Evolutionary conservation across 2,888 invertebrate species (phyloP).

Genomic region (Xestia xanthographa): DNA sequence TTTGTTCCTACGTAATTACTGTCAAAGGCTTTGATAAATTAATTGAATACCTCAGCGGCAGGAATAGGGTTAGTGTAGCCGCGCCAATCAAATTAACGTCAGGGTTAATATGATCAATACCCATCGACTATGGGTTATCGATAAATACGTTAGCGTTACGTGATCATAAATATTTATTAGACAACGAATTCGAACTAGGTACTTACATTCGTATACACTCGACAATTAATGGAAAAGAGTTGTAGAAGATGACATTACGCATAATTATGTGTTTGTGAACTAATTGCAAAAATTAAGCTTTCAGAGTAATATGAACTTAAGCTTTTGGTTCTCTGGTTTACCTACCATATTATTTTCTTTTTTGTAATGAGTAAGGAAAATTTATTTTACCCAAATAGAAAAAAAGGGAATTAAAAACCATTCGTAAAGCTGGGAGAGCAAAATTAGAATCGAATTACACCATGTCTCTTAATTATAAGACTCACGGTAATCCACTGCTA

Average conservation of each 20-base stretch:
- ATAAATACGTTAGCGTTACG: constrained; percentile 22
- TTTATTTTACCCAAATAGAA: background rate
- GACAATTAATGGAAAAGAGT: background rate
- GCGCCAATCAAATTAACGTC: constrained; percentile 46
- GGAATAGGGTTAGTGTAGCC: constrained; percentile 38
- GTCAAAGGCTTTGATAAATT: constrained; percentile 40
- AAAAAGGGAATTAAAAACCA: constrained; percentile 11
- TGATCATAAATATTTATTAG: constrained; percentile 14
- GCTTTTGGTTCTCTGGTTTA: background rate
- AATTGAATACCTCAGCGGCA: constrained; percentile 32
- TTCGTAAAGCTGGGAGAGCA: constrained; percentile 1
- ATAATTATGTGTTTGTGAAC: background rate
- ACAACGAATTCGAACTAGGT: background rate
- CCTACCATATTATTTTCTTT: background rate
- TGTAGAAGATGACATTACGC: background rate
- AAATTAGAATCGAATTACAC: constrained; percentile 51
- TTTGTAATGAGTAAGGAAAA: background rate
- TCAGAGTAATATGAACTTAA: background rate
- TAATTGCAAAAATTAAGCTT: background rate
- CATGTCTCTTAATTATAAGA: constrained; percentile 67
- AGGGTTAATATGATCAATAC: constrained; percentile 36
- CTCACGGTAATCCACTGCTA: constrained; percentile 65
- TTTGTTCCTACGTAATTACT: constrained; percentile 36
- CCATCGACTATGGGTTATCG: constrained; percentile 31
- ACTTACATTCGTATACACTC: background rate